These are phyloP conservation scores for Sinelater perroti DNA, from an alignment of 2,888 invertebrate genomes.

Conservation along the genomic window DNA sequence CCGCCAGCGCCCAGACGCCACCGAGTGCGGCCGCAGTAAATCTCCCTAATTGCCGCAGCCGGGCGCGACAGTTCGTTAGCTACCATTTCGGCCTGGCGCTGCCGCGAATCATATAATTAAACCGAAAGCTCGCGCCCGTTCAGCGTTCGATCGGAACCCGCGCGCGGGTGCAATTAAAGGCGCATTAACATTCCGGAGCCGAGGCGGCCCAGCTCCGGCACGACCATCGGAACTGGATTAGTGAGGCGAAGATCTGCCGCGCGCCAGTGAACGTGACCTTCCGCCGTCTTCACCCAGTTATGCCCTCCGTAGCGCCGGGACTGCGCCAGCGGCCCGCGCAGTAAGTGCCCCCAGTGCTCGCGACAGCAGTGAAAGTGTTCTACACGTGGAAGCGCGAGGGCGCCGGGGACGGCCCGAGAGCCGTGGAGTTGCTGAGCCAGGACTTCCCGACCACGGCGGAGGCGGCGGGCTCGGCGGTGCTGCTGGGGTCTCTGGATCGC, in stretches of 20 bases:
- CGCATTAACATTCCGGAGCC: not conserved
- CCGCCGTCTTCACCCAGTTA: conserved; percentile 30
- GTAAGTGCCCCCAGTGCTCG: too few relatives aligned
- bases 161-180: too few relatives aligned
- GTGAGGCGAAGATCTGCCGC: conserved; percentile 29
- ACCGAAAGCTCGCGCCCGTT: too few relatives aligned
- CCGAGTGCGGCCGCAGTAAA: conserved; percentile 34
- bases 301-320: conserved; percentile 8
- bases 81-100: too few relatives aligned
- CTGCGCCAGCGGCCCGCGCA: not conserved
- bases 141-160: too few relatives aligned
- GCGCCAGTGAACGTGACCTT: conserved; percentile 36
- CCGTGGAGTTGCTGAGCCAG: conserved; percentile 53
- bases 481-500: conserved; percentile 51
- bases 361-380: conserved; percentile 50
- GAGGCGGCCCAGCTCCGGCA: not conserved
- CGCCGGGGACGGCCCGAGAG: conserved; percentile 51
- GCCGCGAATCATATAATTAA: too few relatives aligned
- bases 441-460: conserved; percentile 49
- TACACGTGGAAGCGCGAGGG: conserved; percentile 53
- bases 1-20: conserved; percentile 14
- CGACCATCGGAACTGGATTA: conserved; percentile 27
- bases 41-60: conserved; percentile 41
- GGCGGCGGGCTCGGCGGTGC: conserved; percentile 45
- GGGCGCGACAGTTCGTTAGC: too few relatives aligned